phyloP scores from a whole-genome alignment of 1,140 invertebrate species.

The Diplogasteroides magnus region DNA sequence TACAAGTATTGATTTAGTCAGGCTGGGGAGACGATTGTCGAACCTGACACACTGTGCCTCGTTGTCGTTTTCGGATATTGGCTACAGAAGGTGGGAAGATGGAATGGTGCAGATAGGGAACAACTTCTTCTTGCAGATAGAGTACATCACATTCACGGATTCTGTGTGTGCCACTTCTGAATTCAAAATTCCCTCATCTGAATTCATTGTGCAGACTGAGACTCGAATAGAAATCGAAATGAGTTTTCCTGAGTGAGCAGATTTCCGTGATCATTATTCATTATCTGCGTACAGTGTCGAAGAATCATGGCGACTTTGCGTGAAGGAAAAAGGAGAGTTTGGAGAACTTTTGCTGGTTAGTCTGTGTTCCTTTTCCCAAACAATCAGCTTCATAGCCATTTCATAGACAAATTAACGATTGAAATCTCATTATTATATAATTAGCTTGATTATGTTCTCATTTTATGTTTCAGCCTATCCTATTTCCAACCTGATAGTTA shows the following conservation, averaged over 20 bases:
- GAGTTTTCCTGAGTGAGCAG: constrained; percentile 12
- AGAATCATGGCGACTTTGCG: constrained; percentile 34
- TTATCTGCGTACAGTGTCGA: constrained; percentile 25
- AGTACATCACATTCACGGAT: constrained; percentile 42
- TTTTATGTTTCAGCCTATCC: too few relatives aligned
- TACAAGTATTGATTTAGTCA: constrained; percentile 36
- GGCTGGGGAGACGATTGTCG: constrained; percentile 46
- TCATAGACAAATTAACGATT: too few relatives aligned
- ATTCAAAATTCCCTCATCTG: constrained; percentile 39
- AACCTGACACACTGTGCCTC: constrained; percentile 36
- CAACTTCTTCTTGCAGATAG: constrained; percentile 19
- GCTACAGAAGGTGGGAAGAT: constrained; percentile 31
- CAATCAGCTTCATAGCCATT: too few relatives aligned
- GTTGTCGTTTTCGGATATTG: constrained; percentile 50
- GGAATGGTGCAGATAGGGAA: background rate
- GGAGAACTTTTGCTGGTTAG: constrained; percentile 41
- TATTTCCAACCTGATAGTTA: constrained; percentile 1
- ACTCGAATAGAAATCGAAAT: constrained; percentile 44
- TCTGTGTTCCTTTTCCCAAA: too few relatives aligned
- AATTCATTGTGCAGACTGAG: constrained; percentile 47
- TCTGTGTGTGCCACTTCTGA: constrained; percentile 40
- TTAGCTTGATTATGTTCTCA: too few relatives aligned
- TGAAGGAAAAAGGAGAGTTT: constrained; percentile 39
- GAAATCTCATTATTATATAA: too few relatives aligned
- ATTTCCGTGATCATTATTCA: background rate